Base-by-base conservation (phyloP, 2,797 vertebrate species). In the Brachyalestes nurse region DNA sequence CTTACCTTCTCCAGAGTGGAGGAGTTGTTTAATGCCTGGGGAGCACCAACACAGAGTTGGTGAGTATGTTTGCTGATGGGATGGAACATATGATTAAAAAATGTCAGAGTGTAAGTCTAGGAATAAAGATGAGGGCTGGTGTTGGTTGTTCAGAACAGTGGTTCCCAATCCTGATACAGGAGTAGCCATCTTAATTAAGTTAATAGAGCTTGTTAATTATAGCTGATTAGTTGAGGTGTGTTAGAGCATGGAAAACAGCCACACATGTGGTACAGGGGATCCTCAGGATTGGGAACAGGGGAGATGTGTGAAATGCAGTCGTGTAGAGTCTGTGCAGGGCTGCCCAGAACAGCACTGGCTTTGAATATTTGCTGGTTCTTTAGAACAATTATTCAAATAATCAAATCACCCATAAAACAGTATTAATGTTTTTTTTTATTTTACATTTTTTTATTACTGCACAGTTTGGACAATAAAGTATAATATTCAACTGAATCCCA, bases 21-120 rank as follows among this genome's bases (percentile, higher is more conserved):
- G 28, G 25, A 67, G 45, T 9, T 1, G 13, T 6, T 77, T 57
- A 57, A 66, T 49, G 40, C 19, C 60, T 38, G 13, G 66, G 38
- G 21, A 58, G 38, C 34, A 7, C 23, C 69, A 67, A 61, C 61
- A 51, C 62, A 73, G 76, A 60, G 49, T 19, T 5, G 53, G 80
- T 60, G 17, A 82, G 80, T 71, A 53, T 71, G n/a, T 58, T 49
- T 82, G 25, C 16, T 81, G 47, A 28, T 64, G 40, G 13, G 47
- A 34, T 67, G 23, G 13, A 62, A 19, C 19, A 16, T 72, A 60
- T 58, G 72, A 60, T 45, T 74, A 38, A 25, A 38, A 25, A 55
- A 57, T 70, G 71, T 64, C 57, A n/a, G 2, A 53, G 49, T 69
- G 40, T 65, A 61, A 45, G 65, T 67, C 14, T 53, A 53, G 53